phyloP scores from a whole-genome alignment of 2,797 vertebrate genomes.

The Poecilia wingei region DNA sequence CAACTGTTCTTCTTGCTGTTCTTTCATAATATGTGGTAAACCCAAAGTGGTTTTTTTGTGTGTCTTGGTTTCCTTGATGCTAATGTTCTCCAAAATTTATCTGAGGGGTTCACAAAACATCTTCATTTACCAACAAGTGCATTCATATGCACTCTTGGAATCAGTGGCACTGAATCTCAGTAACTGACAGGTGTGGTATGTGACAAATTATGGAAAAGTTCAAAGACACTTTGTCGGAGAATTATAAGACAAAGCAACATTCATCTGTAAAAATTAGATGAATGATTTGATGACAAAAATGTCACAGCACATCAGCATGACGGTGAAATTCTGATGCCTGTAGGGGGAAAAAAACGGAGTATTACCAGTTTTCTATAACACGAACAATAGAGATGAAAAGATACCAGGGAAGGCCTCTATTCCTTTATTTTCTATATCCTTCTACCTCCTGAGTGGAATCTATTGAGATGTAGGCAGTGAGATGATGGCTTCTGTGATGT shows the following conservation, averaged over 20 bases:
- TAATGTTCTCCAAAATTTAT: neutral
- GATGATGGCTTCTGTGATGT: slow-evolving; percentile 50
- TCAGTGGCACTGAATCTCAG: neutral
- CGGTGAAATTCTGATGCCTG: slow-evolving; percentile 21
- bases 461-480: slow-evolving; percentile 45
- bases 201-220: neutral
- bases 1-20: neutral
- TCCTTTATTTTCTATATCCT: slow-evolving; percentile 44
- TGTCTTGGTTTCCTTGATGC: neutral
- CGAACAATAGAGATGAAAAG: slow-evolving; percentile 48
- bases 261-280: slow-evolving; percentile 28
- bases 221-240: neutral
- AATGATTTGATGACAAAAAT: slow-evolving; percentile 49
- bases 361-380: slow-evolving; percentile 33
- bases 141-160: too few species aligned
- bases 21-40: neutral
- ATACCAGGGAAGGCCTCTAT: slow-evolving; percentile 35
- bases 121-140: neutral
- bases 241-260: neutral
- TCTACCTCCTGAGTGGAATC: slow-evolving; percentile 42
- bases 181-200: neutral
- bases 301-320: slow-evolving; percentile 30
- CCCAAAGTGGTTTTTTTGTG: too few species aligned
- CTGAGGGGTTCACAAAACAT: neutral
- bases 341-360: neutral